Percentiles rank a stretch among this genome's conserved stretches.
phyloP scores from a whole-genome alignment of 2,888 invertebrate species.

The Azorinus chamasolen region DNA sequence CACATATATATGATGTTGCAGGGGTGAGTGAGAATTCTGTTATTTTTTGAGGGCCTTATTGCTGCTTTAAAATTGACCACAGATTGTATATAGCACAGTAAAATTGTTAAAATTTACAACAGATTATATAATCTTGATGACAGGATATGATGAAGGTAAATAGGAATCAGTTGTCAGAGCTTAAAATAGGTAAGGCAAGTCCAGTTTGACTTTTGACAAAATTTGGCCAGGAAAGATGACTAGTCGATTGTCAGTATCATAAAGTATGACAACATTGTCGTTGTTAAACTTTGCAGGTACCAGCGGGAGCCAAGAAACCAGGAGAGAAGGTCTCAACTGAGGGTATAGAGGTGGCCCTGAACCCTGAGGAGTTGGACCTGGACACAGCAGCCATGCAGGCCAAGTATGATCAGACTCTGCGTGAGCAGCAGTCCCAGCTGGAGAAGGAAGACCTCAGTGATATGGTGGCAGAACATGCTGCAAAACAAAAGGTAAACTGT shows the following conservation, averaged over 20 bases:
- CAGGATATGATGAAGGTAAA: too few species aligned
- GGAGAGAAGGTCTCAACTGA: conserved; percentile 80
- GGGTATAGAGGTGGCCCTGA: conserved; percentile 96
- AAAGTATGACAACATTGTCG: too few species aligned
- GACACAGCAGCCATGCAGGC: conserved; percentile 96
- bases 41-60: not conserved
- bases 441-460: conserved; percentile 98
- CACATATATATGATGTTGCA: conserved; percentile 98
- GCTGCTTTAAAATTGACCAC: not conserved
- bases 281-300: not conserved
- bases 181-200: too few species aligned
- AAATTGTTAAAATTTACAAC: too few species aligned
- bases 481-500: conserved; percentile 94
- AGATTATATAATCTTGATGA: too few species aligned
- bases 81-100: not conserved
- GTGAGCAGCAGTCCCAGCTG: conserved; percentile 95
- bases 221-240: too few species aligned
- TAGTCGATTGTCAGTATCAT: too few species aligned
- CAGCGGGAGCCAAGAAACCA: conserved; percentile 68
- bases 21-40: conserved; percentile 86
- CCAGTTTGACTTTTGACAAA: too few species aligned
- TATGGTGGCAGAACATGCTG: conserved; percentile 99
- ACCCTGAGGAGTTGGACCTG: conserved; percentile 98
- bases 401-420: conserved; percentile 97
- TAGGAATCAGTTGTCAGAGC: too few species aligned